Conservation (phyloP, 2,797 vertebrate genomes). For the Triplophysa bombifrons region DNA sequence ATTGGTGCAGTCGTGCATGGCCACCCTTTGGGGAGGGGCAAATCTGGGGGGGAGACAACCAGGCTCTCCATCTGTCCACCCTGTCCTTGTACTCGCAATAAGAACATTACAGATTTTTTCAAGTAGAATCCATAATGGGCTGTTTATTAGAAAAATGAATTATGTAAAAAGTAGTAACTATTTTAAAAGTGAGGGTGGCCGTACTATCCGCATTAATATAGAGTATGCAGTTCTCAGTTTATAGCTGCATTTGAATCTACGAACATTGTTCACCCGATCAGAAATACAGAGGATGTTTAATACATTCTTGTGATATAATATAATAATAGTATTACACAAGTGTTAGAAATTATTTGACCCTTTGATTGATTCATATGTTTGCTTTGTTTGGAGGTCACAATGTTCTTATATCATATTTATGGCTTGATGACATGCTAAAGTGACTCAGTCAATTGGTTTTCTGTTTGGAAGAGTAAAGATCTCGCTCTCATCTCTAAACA, state of each 20-base stretch:
- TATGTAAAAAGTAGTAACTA: no score
- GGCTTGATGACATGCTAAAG: slow-evolving; percentile 40
- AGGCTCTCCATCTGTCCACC: slow-evolving; percentile 16
- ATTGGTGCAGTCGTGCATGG: slow-evolving; percentile 51
- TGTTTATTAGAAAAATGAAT: neutral
- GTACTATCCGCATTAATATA: no score
- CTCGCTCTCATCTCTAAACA: neutral
- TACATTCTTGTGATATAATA: neutral
- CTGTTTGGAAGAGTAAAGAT: neutral
- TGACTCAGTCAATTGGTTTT: slow-evolving; percentile 42
- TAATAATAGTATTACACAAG: neutral
- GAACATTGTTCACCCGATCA: neutral
- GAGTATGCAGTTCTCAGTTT: neutral
- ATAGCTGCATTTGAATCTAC: neutral
- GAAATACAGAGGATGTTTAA: neutral
- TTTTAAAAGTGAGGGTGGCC: no score
- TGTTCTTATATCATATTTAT: slow-evolving; percentile 45
- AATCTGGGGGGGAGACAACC: neutral
- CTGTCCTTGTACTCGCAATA: neutral
- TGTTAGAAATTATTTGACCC: neutral
- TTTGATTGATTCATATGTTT: slow-evolving; percentile 35
- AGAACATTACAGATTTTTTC: neutral
- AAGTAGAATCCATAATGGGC: no score
- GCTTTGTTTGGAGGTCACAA: slow-evolving; percentile 40
- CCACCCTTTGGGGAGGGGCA: slow-evolving; percentile 2